phyloP scores from a whole-genome alignment of 2,113 vertebrate genomes.

The Gyps fulvus region DNA sequence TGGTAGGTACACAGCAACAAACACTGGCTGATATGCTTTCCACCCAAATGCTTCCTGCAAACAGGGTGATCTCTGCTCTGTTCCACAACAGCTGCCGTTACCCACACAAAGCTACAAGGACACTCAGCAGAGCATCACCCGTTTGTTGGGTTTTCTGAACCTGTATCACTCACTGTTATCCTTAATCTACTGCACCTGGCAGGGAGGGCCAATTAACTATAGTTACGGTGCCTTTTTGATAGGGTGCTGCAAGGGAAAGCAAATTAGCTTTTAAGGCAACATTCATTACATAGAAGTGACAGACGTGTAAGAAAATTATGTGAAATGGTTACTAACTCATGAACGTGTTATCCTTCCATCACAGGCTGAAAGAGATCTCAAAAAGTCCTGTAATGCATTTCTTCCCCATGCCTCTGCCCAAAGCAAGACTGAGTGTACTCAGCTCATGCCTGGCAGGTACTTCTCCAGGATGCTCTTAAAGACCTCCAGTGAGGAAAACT shows the following conservation, averaged over 20 bases:
- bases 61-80: neutral
- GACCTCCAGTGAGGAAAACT: neutral
- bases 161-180: neutral
- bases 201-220: neutral
- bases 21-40: neutral
- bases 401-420: neutral
- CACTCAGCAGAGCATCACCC: neutral
- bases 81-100: neutral
- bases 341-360: neutral
- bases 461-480: neutral
- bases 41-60: neutral
- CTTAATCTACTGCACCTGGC: neutral
- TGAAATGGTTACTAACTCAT: neutral
- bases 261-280: neutral
- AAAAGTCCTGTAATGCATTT: neutral
- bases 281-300: neutral
- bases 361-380: neutral
- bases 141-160: neutral
- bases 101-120: neutral
- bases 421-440: neutral
- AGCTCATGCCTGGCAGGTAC: neutral
- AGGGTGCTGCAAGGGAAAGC: neutral
- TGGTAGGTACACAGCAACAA: neutral
- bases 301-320: neutral
- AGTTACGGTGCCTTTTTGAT: neutral